Percentiles rank a stretch among this genome's conserved stretches.
Conservation (phyloP, 2,888 invertebrate genomes). For the Phalangium opilio region DNA sequence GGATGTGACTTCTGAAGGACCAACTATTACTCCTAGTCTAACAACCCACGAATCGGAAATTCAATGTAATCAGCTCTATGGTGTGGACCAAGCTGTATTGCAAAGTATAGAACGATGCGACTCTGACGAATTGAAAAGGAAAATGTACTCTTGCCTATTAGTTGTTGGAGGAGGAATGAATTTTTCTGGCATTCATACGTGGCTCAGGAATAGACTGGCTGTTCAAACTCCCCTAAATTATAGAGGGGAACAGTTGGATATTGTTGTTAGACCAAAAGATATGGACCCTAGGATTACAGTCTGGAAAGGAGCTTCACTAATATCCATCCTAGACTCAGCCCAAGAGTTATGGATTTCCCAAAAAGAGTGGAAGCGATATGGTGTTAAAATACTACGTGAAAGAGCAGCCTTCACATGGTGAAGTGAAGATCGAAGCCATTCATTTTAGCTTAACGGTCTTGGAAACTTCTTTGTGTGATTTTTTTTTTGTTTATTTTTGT, state of each 20-base stretch:
- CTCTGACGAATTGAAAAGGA: slow-evolving; percentile 72
- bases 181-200: slow-evolving; percentile 63
- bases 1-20: slow-evolving; percentile 25
- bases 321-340: slow-evolving; percentile 82
- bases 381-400: slow-evolving; percentile 70
- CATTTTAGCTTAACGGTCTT: no score
- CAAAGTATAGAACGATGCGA: slow-evolving; percentile 81
- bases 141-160: slow-evolving; percentile 84
- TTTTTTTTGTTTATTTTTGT: no score
- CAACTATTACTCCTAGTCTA: slow-evolving; percentile 4
- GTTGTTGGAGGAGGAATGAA: slow-evolving; percentile 86
- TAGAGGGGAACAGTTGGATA: slow-evolving; percentile 62
- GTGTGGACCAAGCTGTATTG: slow-evolving; percentile 76
- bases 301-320: slow-evolving; percentile 89
- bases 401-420: slow-evolving; percentile 61
- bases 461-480: no score
- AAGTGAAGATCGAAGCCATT: no score
- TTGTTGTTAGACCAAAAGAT: slow-evolving; percentile 72
- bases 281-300: slow-evolving; percentile 54
- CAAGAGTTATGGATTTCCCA: slow-evolving; percentile 81
- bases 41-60: slow-evolving; percentile 42
- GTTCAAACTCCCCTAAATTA: slow-evolving; percentile 66
- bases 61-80: slow-evolving; percentile 50
- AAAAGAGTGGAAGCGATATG: slow-evolving; percentile 69
- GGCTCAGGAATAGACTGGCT: slow-evolving; percentile 73